Evolutionary conservation across 1,140 invertebrate genomes (phyloP), one percentile per base, ranked within the genome.

Genomic region (Scaptomyza hsui): DNA sequence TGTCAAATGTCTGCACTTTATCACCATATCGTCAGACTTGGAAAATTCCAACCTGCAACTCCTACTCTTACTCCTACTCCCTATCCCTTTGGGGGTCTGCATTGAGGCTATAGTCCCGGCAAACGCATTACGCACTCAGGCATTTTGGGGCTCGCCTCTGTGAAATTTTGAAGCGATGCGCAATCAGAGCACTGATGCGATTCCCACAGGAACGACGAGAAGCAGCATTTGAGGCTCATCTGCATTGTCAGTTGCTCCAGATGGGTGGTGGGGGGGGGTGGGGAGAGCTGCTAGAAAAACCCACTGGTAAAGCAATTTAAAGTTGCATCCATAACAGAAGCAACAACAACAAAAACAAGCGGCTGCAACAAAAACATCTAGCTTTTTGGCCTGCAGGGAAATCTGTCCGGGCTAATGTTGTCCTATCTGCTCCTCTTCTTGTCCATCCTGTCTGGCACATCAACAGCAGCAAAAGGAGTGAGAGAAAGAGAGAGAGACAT

Each of bases 1-100:
- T 89, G 85, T 89, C 83, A 89, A 89, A 89, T 89, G 83, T 89
- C 85, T 83, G 78, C 83, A 89, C 83, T 89, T 89, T 89, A 89
- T 89, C 83, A 89, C 85, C 78, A 88, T 88, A 88, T 88, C 82
- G 77, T 77, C 60, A 75, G 55, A 71, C 42, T 13, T 13, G 44
- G 42, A 60, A 64, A 3, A 56, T 5, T 16, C n/a, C 19, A 45
- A 18, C 32, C 48, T 3, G 32, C 32, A n/a, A 26, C 10, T 32
- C 13, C 9, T n/a, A 6, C 12, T 4, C n/a, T 39, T 9, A 4
- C 15, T 37, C 48, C 5, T n/a, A 26, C 10, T 32, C 13, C 9
- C 44, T n/a, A n/a, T 18, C 16, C 18, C 35, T 45, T 13, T 15
- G n/a, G 19, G 26, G 19, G 35, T n/a, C 67, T 79, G 77, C 37